phyloP scores from a whole-genome alignment of 2,888 invertebrate species.

The Melinaea menophilus region DNA sequence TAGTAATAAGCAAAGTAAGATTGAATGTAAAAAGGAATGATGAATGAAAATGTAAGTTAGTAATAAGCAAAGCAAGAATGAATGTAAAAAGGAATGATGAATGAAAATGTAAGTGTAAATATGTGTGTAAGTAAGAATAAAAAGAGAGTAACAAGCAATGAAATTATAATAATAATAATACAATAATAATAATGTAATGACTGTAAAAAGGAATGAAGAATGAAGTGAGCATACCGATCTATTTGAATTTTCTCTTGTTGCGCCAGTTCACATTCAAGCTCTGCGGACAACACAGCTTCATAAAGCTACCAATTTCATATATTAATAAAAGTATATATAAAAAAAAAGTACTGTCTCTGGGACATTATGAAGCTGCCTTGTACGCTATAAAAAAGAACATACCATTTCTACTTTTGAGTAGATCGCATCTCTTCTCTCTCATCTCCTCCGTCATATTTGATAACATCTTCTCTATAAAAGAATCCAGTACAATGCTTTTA shows the following conservation, averaged over 20 bases:
- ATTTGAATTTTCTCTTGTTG: conserved; percentile 40
- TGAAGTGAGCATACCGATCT: conserved; percentile 64
- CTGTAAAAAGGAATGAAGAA: too few species aligned
- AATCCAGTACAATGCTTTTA: conserved; percentile 82
- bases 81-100: too few species aligned
- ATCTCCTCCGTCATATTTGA: conserved; percentile 79
- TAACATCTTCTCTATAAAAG: conserved; percentile 84
- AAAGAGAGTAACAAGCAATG: too few species aligned
- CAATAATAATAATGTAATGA: too few species aligned
- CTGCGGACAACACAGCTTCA: conserved; percentile 74
- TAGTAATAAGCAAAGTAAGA: too few species aligned
- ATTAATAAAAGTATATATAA: background rate
- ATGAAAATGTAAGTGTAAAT: conserved; percentile 18
- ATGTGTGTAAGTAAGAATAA: too few species aligned
- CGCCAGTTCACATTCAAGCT: conserved; percentile 54
- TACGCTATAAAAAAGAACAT: conserved; percentile 35
- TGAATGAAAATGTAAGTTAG: too few species aligned
- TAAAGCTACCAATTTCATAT: conserved; percentile 40
- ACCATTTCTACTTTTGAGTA: conserved; percentile 73
- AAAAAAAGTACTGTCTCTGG: background rate
- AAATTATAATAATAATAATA: too few species aligned
- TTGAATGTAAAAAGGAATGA: too few species aligned
- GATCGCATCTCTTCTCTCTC: conserved; percentile 74
- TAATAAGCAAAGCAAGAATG: too few species aligned
- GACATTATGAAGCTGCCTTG: conserved; percentile 57